These are phyloP conservation scores for Microctonus hyperodae DNA, from an alignment of 2,888 invertebrate species.

Conservation along the genomic window DNA sequence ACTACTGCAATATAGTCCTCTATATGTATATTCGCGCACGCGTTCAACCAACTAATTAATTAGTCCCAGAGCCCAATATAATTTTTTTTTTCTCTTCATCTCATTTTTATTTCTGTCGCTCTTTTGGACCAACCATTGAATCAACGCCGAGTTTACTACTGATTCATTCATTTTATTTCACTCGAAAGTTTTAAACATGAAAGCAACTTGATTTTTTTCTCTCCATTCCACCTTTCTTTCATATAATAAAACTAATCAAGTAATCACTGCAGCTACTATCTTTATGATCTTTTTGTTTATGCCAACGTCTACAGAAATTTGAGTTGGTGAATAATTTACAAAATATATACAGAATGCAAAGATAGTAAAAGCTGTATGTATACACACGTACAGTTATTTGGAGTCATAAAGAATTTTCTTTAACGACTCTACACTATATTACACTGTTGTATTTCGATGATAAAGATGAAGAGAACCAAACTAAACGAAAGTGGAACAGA, in stretches of 20 bases:
- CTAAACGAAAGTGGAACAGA: background rate
- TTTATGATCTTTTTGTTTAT: background rate
- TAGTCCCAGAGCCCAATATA: constrained; percentile 3
- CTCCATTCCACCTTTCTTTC: background rate
- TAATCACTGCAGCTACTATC: background rate
- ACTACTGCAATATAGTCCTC: background rate
- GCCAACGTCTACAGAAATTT: background rate
- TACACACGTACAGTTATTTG: background rate
- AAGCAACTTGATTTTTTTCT: background rate
- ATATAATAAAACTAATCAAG: constrained; percentile 3
- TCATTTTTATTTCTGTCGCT: background rate
- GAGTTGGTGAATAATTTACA: background rate
- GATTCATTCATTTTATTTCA: background rate
- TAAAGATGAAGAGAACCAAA: background rate
- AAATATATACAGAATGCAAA: background rate
- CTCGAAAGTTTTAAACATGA: background rate
- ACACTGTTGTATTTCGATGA: background rate
- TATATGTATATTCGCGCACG: background rate
- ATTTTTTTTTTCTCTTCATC: background rate
- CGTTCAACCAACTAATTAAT: constrained; percentile 22
- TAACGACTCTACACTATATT: too few species aligned
- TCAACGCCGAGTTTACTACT: background rate
- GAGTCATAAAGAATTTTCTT: background rate
- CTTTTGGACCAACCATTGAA: background rate
- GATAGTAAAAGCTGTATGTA: background rate